phyloP scores from a whole-genome alignment of 2,888 invertebrate genomes.

The Acleris literana region DNA sequence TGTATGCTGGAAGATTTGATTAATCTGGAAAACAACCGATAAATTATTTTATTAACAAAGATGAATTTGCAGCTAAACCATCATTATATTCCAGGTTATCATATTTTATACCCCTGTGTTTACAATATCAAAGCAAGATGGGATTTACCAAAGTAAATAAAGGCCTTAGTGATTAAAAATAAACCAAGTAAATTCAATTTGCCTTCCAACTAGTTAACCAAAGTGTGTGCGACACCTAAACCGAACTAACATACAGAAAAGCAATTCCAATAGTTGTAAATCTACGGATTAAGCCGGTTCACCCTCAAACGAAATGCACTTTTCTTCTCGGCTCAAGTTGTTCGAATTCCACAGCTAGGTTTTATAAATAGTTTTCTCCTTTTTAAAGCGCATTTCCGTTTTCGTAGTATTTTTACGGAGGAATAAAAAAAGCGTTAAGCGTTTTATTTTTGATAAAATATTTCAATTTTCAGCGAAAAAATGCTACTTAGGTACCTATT shows the following conservation, averaged over 20 bases:
- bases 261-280: constrained; percentile 27
- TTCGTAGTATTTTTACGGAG: background rate
- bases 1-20: too few species aligned
- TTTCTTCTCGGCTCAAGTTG: constrained; percentile 20
- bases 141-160: too few species aligned
- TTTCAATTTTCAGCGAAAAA: too few species aligned
- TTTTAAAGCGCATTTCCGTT: constrained; percentile 10
- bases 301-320: constrained; percentile 27
- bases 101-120: too few species aligned
- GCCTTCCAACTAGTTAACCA: background rate
- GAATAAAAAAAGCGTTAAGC: background rate
- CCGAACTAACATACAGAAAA: constrained; percentile 8
- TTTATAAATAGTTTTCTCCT: constrained; percentile 13
- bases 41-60: too few species aligned
- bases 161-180: background rate
- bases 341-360: constrained; percentile 6
- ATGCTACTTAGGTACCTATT: too few species aligned
- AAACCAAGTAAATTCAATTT: background rate
- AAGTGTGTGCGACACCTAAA: constrained; percentile 9
- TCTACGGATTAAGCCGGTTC: constrained; percentile 18
- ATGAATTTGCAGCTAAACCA: too few species aligned
- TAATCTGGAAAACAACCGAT: too few species aligned
- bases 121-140: too few species aligned
- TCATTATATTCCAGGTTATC: too few species aligned
- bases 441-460: too few species aligned